A percentile compares a stretch with the other conserved stretches of the same genome.
Conservation (phyloP, 2,888 invertebrate genomes). For the Idaea straminata region DNA sequence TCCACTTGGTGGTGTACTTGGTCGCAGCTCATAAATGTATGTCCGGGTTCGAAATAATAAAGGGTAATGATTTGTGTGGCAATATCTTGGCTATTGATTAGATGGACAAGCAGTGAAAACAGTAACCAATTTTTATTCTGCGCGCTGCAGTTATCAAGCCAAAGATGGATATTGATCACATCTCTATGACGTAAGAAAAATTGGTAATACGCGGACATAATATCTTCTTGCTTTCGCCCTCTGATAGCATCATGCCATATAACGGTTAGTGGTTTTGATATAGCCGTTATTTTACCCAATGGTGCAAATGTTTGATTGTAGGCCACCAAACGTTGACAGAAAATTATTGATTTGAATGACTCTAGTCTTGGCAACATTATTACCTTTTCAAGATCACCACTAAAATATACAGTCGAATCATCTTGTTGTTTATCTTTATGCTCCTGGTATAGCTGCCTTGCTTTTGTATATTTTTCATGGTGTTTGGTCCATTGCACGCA, state of each 20-base stretch:
- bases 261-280: not conserved
- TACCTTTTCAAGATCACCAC: conserved; percentile 24
- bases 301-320: conserved; percentile 1
- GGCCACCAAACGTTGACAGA: conserved; percentile 22
- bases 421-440: conserved; percentile 11
- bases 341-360: conserved; percentile 23
- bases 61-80: conserved; percentile 9
- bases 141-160: conserved; percentile 19
- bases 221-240: conserved; percentile 11
- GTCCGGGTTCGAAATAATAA: conserved; percentile 17
- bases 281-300: no score
- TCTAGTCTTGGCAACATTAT: conserved; percentile 28
- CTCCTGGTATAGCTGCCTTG: conserved; percentile 16
- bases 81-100: conserved; percentile 14
- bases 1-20: no score
- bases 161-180: conserved; percentile 10
- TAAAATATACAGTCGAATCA: conserved; percentile 13
- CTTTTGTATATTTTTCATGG: conserved; percentile 17
- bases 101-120: conserved; percentile 13
- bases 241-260: conserved; percentile 5
- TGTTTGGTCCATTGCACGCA: conserved; percentile 15
- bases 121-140: conserved; percentile 25
- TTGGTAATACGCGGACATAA: conserved; percentile 12
- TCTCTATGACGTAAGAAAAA: conserved; percentile 19
- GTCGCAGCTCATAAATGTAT: conserved; percentile 2